These are phyloP conservation scores for Acronicta psi DNA, from an alignment of 2,888 invertebrate genomes.

Conservation along the genomic window DNA sequence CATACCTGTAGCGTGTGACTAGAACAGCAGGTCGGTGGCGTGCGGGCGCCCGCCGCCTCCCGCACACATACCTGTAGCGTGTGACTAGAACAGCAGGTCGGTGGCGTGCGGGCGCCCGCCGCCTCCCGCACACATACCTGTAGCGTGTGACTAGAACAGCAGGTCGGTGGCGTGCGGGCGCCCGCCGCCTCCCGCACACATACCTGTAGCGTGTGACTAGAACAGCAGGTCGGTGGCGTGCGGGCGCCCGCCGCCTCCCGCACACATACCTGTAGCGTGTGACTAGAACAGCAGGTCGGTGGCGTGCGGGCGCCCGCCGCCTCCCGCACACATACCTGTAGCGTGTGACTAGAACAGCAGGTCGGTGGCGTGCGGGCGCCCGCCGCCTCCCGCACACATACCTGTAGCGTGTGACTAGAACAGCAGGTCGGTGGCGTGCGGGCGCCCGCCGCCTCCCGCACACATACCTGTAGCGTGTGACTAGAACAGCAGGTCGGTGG, in stretches of 20 bases:
- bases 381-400: conserved; percentile 82
- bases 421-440: conserved; percentile 76
- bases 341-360: conserved; percentile 95
- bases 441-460: conserved; percentile 67
- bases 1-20: neutral
- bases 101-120: conserved; percentile 1
- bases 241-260: conserved; percentile 57
- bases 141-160: conserved; percentile 25
- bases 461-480: conserved; percentile 3
- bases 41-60: conserved; percentile 51
- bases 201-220: conserved; percentile 30
- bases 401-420: conserved; percentile 64
- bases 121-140: neutral
- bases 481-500: conserved; percentile 58
- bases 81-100: conserved; percentile 4
- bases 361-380: conserved; percentile 91
- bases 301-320: conserved; percentile 27
- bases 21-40: conserved; percentile 23
- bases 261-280: conserved; percentile 9
- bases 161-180: neutral
- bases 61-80: conserved; percentile 28
- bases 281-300: conserved; percentile 10
- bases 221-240: conserved; percentile 37
- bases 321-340: conserved; percentile 65
- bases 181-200: neutral